A percentile compares a stretch with the other conserved stretches of the same genome.
phyloP scores from a whole-genome alignment of 1,140 invertebrate genomes.

The Bombus waltoni region DNA sequence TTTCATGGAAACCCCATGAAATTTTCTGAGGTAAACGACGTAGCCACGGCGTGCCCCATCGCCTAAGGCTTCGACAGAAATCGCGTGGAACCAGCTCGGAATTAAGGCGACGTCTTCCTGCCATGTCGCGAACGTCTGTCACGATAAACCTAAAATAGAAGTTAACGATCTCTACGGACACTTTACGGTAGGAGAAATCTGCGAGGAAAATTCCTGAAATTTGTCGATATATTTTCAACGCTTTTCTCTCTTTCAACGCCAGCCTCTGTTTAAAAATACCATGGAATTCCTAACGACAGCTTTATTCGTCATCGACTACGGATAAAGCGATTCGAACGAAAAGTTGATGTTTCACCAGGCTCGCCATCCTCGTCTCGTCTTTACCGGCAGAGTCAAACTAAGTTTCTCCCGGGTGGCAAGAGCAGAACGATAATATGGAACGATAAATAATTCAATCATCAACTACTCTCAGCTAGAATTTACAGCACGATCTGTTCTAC shows the following conservation, averaged over 20 bases:
- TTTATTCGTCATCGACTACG: neutral
- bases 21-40: slow-evolving; percentile 18
- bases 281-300: neutral
- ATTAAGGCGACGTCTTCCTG: neutral
- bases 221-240: no score
- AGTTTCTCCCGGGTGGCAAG: neutral
- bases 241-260: no score
- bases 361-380: neutral
- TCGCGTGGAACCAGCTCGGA: neutral
- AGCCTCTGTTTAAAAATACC: no score
- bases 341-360: neutral
- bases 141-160: slow-evolving; percentile 20
- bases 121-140: neutral
- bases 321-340: neutral
- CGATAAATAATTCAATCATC: slow-evolving; percentile 47
- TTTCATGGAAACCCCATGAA: neutral
- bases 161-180: slow-evolving; percentile 3
- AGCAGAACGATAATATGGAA: neutral
- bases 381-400: neutral
- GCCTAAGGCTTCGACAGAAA: neutral
- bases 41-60: neutral
- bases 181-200: neutral
- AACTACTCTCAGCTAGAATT: neutral
- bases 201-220: no score
- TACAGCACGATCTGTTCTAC: slow-evolving; percentile 18